phyloP scores from a whole-genome alignment of 1,140 invertebrate genomes.

The Drosophila parabipectinata region DNA sequence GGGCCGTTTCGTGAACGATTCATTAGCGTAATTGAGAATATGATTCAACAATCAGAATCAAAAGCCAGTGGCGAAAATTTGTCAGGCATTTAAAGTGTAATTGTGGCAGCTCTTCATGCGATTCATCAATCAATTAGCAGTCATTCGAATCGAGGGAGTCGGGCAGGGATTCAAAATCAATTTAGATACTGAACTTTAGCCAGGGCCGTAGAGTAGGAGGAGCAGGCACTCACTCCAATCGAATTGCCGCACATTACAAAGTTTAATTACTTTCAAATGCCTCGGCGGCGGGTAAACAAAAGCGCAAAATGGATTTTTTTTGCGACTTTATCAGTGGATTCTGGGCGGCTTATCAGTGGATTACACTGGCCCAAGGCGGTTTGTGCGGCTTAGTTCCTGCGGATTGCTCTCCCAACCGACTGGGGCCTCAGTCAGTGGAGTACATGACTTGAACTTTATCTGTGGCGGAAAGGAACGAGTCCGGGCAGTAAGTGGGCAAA shows the following conservation, averaged over 20 bases:
- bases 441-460: slow-evolving; percentile 38
- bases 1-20: slow-evolving; percentile 46
- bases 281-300: slow-evolving; percentile 25
- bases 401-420: slow-evolving; percentile 29
- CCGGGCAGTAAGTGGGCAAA: slow-evolving; percentile 12
- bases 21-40: slow-evolving; percentile 54
- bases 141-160: slow-evolving; percentile 18
- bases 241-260: slow-evolving; percentile 49
- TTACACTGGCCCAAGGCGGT: slow-evolving; percentile 52
- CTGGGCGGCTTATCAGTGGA: slow-evolving; percentile 42
- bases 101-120: slow-evolving; percentile 10
- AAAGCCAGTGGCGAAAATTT: slow-evolving; percentile 10
- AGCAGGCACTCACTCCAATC: slow-evolving; percentile 5
- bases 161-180: slow-evolving; percentile 38
- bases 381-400: slow-evolving; percentile 33
- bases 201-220: neutral
- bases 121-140: slow-evolving; percentile 57
- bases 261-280: slow-evolving; percentile 53
- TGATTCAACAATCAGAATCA: slow-evolving; percentile 31
- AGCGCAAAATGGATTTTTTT: neutral
- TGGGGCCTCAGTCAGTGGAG: neutral
- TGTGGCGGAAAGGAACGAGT: slow-evolving; percentile 29
- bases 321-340: slow-evolving; percentile 58
- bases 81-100: slow-evolving; percentile 49
- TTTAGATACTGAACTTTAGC: slow-evolving; percentile 45